phyloP scores from a whole-genome alignment of 92 coral and sea anemone genomes.

The Pocillopora grandis region DNA sequence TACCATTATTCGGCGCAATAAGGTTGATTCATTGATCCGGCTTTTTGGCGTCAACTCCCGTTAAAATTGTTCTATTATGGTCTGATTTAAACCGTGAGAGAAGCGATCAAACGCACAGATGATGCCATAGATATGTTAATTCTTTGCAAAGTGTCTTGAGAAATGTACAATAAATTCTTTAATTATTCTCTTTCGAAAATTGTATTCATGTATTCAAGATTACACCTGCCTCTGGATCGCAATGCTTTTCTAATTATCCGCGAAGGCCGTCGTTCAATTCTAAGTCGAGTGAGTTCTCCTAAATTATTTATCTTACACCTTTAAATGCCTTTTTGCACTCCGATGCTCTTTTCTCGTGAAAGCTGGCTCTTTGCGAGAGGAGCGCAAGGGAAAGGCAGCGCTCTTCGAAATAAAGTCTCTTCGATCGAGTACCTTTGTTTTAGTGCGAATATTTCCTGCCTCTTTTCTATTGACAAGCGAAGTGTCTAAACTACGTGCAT shows the following conservation, averaged over 20 bases:
- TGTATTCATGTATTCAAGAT: slow-evolving; percentile 70
- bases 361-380: background rate
- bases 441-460: slow-evolving; percentile 29
- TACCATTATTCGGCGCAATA: background rate
- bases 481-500: slow-evolving; percentile 19
- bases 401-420: slow-evolving; percentile 1
- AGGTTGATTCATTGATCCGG: slow-evolving; percentile 23
- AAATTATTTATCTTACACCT: slow-evolving; percentile 76
- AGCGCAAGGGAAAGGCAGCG: background rate
- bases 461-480: slow-evolving; percentile 25
- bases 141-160: slow-evolving; percentile 63
- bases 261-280: slow-evolving; percentile 28
- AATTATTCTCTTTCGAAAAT: slow-evolving; percentile 65
- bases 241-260: slow-evolving; percentile 37
- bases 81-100: slow-evolving; percentile 64
- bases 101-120: slow-evolving; percentile 60
- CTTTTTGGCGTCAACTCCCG: slow-evolving; percentile 30
- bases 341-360: slow-evolving; percentile 64
- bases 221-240: slow-evolving; percentile 64
- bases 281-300: slow-evolving; percentile 48
- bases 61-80: slow-evolving; percentile 42
- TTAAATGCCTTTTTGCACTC: slow-evolving; percentile 52
- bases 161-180: slow-evolving; percentile 80
- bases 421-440: slow-evolving; percentile 35
- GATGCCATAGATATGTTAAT: slow-evolving; percentile 82